Percentiles rank a stretch among this genome's conserved stretches.
Evolutionary conservation across 2,797 vertebrate species (phyloP).

Genomic region (Muraenolepis orangiensis): DNA sequence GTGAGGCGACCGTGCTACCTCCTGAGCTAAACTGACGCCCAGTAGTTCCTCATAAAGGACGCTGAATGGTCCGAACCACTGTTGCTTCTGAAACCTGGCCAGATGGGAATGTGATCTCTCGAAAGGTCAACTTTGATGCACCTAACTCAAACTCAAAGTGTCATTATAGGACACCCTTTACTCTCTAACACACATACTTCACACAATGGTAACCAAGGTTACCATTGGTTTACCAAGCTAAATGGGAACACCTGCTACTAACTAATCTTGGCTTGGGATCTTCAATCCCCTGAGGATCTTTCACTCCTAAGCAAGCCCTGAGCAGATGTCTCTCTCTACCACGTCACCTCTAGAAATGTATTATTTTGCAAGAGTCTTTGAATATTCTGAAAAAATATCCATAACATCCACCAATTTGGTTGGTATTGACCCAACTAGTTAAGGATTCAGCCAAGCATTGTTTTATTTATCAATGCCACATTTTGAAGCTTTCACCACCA

Average conservation of each 20-base stretch:
- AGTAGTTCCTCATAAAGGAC: too few relatives aligned
- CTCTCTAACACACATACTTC: background rate
- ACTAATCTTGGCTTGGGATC: background rate
- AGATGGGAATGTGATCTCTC: too few relatives aligned
- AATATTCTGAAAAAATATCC: background rate
- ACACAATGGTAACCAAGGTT: too few relatives aligned
- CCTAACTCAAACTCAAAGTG: background rate
- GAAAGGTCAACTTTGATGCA: background rate
- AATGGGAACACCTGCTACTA: background rate
- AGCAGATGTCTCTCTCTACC: conserved; percentile 24
- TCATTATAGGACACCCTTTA: too few relatives aligned
- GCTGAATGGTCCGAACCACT: too few relatives aligned
- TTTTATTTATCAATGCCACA: background rate
- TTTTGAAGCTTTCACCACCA: background rate
- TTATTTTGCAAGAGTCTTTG: background rate
- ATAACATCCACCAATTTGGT: background rate
- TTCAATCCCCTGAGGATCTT: conserved; percentile 27
- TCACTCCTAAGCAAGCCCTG: conserved; percentile 13
- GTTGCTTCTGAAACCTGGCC: too few relatives aligned
- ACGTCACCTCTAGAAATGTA: background rate
- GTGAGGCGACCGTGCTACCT: too few relatives aligned
- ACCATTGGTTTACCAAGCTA: background rate
- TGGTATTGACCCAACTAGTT: background rate
- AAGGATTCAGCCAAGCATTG: background rate
- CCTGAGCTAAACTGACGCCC: too few relatives aligned